Conservation (phyloP, 2,797 vertebrate species). For the Sebastes variabilis region DNA sequence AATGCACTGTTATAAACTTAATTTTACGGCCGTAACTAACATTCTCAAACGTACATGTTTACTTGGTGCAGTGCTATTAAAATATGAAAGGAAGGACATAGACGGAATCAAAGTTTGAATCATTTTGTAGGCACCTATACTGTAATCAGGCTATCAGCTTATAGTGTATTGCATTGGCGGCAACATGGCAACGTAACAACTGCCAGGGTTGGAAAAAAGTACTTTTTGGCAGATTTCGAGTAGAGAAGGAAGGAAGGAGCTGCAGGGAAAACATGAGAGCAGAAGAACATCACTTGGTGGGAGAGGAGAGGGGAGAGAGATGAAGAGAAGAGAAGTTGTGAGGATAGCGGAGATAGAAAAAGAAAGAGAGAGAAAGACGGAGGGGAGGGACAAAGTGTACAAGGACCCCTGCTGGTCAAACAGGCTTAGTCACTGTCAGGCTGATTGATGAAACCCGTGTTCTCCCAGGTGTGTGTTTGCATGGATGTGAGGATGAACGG, state of each 20-base stretch:
- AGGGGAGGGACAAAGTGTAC: not conserved
- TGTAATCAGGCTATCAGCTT: not conserved
- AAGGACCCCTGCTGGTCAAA: constrained; percentile 36
- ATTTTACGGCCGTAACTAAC: not conserved
- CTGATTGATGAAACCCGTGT: constrained; percentile 13
- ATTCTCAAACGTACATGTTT: not conserved
- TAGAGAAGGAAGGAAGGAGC: not conserved
- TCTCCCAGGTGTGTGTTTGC: constrained; percentile 29
- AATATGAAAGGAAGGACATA: not conserved
- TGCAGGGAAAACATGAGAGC: not conserved
- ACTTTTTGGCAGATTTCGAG: not conserved
- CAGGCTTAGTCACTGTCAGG: constrained; percentile 20
- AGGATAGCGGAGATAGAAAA: not conserved
- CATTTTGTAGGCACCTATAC: not conserved
- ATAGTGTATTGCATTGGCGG: not conserved
- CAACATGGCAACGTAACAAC: not conserved
- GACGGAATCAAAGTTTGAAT: not conserved
- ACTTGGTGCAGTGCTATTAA: not conserved
- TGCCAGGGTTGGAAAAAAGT: not conserved
- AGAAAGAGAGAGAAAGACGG: not conserved
- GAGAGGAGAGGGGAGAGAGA: not conserved
- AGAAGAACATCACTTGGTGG: not conserved
- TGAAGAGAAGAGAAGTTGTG: not conserved
- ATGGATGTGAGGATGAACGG: constrained; percentile 25
- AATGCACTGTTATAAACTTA: not conserved